Conservation (phyloP, 2,113 vertebrate genomes). For the Acinonyx jubatus region DNA sequence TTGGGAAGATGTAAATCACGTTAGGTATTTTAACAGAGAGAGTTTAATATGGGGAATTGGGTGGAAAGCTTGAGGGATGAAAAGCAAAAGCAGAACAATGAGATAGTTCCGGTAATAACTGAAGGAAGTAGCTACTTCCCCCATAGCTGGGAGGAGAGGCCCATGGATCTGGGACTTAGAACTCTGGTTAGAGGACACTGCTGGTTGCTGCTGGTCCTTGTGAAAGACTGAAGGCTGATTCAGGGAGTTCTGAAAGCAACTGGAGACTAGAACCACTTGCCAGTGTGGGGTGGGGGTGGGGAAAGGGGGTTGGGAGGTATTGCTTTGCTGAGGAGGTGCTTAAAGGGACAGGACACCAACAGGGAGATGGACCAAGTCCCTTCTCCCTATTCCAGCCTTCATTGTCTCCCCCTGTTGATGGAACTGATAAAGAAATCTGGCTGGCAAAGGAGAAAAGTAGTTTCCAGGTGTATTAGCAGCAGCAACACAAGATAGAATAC, state of each 20-base stretch:
- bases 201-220: neutral
- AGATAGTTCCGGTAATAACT: neutral
- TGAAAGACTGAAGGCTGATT: neutral
- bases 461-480: neutral
- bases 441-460: neutral
- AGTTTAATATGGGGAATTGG: neutral
- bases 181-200: neutral
- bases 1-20: neutral
- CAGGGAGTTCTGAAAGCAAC: neutral
- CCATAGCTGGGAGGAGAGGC: too few species aligned
- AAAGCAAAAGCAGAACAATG: neutral
- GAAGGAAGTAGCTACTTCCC: neutral
- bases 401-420: neutral
- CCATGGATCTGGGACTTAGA: neutral
- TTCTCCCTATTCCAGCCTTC: neutral
- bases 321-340: neutral
- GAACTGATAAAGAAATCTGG: neutral
- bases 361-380: neutral
- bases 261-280: neutral
- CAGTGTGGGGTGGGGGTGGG: neutral
- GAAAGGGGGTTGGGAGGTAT: neutral
- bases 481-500: neutral
- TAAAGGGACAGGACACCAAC: neutral
- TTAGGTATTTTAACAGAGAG: neutral
- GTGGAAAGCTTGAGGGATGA: neutral